Evolutionary conservation across 2,797 vertebrate species (phyloP), one percentile per base, ranked within the genome.

Genomic region (Hydrolagus colliei): DNA sequence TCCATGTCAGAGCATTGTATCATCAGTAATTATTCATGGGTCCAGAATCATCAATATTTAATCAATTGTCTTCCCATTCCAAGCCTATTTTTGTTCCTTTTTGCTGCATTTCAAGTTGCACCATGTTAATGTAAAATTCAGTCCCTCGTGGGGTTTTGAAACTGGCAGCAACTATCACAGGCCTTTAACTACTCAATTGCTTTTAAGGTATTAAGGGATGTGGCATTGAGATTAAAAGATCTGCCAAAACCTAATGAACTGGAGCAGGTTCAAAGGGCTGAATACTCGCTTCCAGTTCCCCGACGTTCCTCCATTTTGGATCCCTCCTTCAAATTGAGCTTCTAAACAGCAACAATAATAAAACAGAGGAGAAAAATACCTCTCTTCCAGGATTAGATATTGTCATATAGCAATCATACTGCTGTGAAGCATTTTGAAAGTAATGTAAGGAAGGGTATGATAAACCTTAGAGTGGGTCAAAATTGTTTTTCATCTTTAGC

Each of bases 401-500:
- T 6, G 41, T 52, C 41, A 52, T 6, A 52, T 52, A 52, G 41
- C 41, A 52, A 84, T 71, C 65, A 84, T 41, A 71, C 41, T 52
- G 41, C 6, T 52, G 65, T 35, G 16, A 71, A 16, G 68, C 71
- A 35, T 68, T 76, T 80, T 67, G 18, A 16, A 41, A 84, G 65
- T 71, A 32, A 65, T 20, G 65, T 63, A 84, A n/a, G 20, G 41
- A 16, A 35, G 20, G 35, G 20, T 41, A 16, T 35, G n/a, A 18
- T 71, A 71, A 84, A 41, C 32, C 79, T 84, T 11, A 63, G 27
- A 84, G 92, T 93, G 92, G 90, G 91, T 93, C 90, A 90, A 92
- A 92, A 92, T 91, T 91, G 88, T 88, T 87, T 89, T 88, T 88
- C 90, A 90, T 90, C 89, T 90, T 91, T 89, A 90, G 92, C 92